These are phyloP conservation scores for Accipiter cooperii DNA, from an alignment of 2,113 vertebrate species.

Conservation along the genomic window DNA sequence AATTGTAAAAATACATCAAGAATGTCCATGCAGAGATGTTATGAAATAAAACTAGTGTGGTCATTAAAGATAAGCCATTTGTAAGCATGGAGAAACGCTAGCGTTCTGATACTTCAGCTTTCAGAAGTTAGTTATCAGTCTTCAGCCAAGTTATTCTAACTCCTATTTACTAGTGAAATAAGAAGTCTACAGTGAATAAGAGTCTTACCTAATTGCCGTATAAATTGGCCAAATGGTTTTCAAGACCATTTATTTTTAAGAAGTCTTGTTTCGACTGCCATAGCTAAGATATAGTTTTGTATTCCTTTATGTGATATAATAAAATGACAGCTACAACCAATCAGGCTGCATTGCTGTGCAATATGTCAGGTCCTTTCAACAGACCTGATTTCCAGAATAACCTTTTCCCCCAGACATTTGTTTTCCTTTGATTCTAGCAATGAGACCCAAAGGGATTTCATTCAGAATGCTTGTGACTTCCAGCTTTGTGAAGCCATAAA, in stretches of 20 bases:
- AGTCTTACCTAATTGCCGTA: neutral
- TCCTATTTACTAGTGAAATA: neutral
- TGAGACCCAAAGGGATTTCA: conserved; percentile 10
- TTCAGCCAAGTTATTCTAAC: neutral
- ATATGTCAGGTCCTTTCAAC: conserved; percentile 35
- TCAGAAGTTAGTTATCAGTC: neutral
- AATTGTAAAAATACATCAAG: neutral
- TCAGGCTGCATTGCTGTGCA: neutral
- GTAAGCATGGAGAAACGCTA: neutral
- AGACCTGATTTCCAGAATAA: conserved; percentile 46
- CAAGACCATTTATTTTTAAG: conserved; percentile 10
- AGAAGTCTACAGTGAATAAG: neutral
- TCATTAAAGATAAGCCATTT: neutral
- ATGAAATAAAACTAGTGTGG: neutral
- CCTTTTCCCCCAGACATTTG: conserved; percentile 49
- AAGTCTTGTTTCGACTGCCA: conserved; percentile 1
- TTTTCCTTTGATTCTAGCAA: conserved; percentile 12
- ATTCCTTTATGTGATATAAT: neutral
- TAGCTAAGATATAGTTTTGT: neutral
- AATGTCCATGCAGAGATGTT: neutral
- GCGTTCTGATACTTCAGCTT: neutral
- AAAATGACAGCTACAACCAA: conserved; percentile 42
- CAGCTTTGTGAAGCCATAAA: neutral
- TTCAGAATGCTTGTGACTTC: neutral
- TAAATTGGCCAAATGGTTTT: conserved; percentile 55